Evolutionary conservation across 2,888 invertebrate species (phyloP).

Genomic region (Nomada ferruginata): DNA sequence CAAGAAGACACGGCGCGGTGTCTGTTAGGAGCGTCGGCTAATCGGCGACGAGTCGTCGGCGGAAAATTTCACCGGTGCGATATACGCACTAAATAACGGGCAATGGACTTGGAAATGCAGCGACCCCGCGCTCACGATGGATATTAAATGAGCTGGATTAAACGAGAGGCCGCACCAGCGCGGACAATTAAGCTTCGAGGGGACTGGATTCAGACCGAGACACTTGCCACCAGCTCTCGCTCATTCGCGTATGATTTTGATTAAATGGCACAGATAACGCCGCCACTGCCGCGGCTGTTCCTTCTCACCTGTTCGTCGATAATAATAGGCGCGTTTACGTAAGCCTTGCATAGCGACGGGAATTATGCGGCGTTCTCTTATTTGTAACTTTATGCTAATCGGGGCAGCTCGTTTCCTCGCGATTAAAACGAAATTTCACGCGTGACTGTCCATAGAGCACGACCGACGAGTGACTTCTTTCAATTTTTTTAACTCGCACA

Average conservation of each 20-base stretch:
- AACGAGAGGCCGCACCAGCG: conserved; percentile 7
- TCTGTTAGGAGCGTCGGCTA: conserved; percentile 11
- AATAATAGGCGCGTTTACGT: conserved; percentile 43
- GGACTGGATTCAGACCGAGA: conserved; percentile 9
- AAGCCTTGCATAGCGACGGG: conserved; percentile 33
- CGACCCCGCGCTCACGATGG: conserved; percentile 38
- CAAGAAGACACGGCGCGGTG: background rate
- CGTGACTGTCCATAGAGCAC: conserved; percentile 24
- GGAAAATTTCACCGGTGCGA: conserved; percentile 51
- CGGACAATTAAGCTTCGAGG: conserved; percentile 42
- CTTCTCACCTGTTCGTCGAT: conserved; percentile 32
- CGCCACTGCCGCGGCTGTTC: background rate
- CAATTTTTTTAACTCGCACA: background rate
- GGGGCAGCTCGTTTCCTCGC: background rate
- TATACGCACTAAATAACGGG: conserved; percentile 37
- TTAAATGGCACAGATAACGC: conserved; percentile 17
- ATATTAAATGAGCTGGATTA: conserved; percentile 57
- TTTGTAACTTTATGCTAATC: conserved; percentile 43
- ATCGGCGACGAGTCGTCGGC: conserved; percentile 39
- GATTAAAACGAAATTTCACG: conserved; percentile 49
- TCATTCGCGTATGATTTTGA: conserved; percentile 19
- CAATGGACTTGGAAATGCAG: conserved; percentile 45
- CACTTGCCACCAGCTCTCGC: background rate
- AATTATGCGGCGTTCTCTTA: conserved; percentile 40
- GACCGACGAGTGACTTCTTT: background rate